phyloP scores from a whole-genome alignment of 1,140 invertebrate species.

The Aphelenchoides besseyi region DNA sequence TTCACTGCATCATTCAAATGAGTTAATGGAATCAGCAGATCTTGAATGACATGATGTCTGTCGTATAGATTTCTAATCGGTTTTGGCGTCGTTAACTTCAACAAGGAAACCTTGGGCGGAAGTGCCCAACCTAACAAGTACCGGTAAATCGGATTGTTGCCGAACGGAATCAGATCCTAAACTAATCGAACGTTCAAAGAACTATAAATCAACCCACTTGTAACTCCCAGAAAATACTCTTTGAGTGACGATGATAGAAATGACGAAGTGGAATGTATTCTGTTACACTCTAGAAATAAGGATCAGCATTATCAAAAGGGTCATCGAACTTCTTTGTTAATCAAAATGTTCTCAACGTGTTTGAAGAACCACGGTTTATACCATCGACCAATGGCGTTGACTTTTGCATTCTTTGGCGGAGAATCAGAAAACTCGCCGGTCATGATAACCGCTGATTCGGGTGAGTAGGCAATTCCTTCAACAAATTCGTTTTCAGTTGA shows the following conservation, averaged over 20 bases:
- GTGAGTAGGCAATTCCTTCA: slow-evolving; percentile 72
- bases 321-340: slow-evolving; percentile 56
- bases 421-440: slow-evolving; percentile 70
- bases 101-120: slow-evolving; percentile 77
- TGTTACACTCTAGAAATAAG: slow-evolving; percentile 32
- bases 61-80: slow-evolving; percentile 75
- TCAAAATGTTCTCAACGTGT: slow-evolving; percentile 71
- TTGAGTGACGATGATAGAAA: slow-evolving; percentile 78
- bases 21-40: slow-evolving; percentile 75
- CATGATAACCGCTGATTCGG: slow-evolving; percentile 74
- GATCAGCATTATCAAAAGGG: slow-evolving; percentile 46
- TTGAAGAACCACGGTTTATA: slow-evolving; percentile 81
- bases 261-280: slow-evolving; percentile 77
- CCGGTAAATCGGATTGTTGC: slow-evolving; percentile 75
- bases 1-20: slow-evolving; percentile 69
- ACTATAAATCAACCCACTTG: slow-evolving; percentile 66
- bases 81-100: slow-evolving; percentile 77
- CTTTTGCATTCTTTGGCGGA: slow-evolving; percentile 67
- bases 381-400: slow-evolving; percentile 75
- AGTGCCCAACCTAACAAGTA: slow-evolving; percentile 76
- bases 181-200: slow-evolving; percentile 38
- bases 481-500: slow-evolving; percentile 71
- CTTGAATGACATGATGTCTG: slow-evolving; percentile 76
- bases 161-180: slow-evolving; percentile 79
- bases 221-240: slow-evolving; percentile 78